Conservation (phyloP, 53 echinoderm and acorn worm species). For the Echinarachnius parma region DNA sequence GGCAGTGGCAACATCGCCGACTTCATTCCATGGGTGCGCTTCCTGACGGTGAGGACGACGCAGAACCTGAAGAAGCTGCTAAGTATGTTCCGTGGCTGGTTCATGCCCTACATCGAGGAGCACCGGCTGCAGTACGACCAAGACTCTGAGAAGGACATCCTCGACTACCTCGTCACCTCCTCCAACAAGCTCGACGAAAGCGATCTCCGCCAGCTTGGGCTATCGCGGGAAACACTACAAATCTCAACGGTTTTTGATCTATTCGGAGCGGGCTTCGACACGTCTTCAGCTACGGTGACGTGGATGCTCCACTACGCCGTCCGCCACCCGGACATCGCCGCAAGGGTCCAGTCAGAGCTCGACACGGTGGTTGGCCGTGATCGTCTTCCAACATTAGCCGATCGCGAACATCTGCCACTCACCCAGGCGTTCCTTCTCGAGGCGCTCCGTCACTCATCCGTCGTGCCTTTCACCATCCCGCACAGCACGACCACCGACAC, state of each 20-base stretch:
- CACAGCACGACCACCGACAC: slow-evolving; percentile 84
- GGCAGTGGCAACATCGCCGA: slow-evolving; percentile 77
- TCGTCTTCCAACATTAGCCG: slow-evolving; percentile 49
- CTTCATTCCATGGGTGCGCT: slow-evolving; percentile 88
- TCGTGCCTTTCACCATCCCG: slow-evolving; percentile 81
- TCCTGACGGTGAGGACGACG: slow-evolving; percentile 61
- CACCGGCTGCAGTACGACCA: slow-evolving; percentile 64
- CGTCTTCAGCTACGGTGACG: slow-evolving; percentile 68
- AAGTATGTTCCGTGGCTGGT: slow-evolving; percentile 72
- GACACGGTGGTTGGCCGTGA: slow-evolving; percentile 53
- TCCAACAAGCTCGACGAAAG: slow-evolving; percentile 57
- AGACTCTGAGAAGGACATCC: slow-evolving; percentile 75
- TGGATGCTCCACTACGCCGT: slow-evolving; percentile 79
- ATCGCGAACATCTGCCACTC: slow-evolving; percentile 63
- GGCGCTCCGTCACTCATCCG: slow-evolving; percentile 65
- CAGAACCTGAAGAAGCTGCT: slow-evolving; percentile 64
- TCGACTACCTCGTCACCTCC: slow-evolving; percentile 73
- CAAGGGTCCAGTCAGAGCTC: slow-evolving; percentile 48
- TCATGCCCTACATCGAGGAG: slow-evolving; percentile 66
- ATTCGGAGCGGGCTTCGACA: slow-evolving; percentile 96
- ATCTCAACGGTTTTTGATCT: slow-evolving; percentile 80
- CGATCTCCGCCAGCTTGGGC: slow-evolving; percentile 60
- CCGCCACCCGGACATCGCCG: slow-evolving; percentile 60
- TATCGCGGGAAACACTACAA: slow-evolving; percentile 69
- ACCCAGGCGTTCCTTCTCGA: slow-evolving; percentile 80